These are phyloP conservation scores for Neodiprion lecontei DNA, from an alignment of 1,140 invertebrate species.

Conservation along the genomic window DNA sequence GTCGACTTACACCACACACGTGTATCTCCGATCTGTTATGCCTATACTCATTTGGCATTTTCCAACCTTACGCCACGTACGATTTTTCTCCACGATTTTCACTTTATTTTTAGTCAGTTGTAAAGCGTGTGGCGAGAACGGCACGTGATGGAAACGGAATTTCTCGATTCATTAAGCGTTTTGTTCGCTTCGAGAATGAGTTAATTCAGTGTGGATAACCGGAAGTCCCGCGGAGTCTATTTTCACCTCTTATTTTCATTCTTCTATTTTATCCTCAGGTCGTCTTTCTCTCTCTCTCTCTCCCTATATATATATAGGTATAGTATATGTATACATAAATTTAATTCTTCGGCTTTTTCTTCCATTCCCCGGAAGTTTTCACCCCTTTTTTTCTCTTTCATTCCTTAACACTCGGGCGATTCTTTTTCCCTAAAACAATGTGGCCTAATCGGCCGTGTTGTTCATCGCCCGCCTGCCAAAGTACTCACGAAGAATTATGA, in stretches of 20 bases:
- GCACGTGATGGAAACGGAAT: conserved; percentile 30
- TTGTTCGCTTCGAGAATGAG: conserved; percentile 37
- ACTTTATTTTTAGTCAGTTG: conserved; percentile 23
- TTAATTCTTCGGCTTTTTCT: not conserved
- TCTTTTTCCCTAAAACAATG: conserved; percentile 6
- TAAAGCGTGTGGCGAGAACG: conserved; percentile 14
- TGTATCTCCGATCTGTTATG: too few species aligned
- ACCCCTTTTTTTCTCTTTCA: conserved; percentile 1
- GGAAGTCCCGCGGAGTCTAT: conserved; percentile 26
- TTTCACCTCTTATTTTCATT: conserved; percentile 3
- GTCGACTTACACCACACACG: not conserved
- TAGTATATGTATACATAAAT: too few species aligned
- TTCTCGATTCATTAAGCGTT: conserved; percentile 51
- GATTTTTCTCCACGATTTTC: conserved; percentile 40
- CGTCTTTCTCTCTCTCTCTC: not conserved
- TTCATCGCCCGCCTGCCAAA: not conserved
- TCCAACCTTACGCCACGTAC: conserved; percentile 19
- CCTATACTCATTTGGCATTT: conserved; percentile 11
- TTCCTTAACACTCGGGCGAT: not conserved
- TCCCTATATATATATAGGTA: too few species aligned
- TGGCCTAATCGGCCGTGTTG: not conserved
- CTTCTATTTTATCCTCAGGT: not conserved
- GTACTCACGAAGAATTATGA: not conserved
- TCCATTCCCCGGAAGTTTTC: not conserved
- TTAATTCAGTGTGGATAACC: conserved; percentile 46